phyloP scores from a whole-genome alignment of 2,113 vertebrate species.

The Myanophis thanlyinensis region DNA sequence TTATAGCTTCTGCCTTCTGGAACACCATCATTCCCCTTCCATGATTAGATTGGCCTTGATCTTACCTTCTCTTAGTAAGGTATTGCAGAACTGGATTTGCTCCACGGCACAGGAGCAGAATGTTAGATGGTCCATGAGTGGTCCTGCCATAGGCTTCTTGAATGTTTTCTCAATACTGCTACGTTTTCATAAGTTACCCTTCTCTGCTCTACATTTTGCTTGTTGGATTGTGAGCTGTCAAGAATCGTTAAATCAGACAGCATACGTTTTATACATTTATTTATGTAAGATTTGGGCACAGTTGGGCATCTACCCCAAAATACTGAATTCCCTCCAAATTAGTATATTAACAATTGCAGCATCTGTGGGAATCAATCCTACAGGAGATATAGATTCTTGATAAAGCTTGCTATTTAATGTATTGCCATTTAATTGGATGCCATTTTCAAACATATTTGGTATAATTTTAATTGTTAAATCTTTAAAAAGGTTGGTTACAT shows the following conservation, averaged over 20 bases:
- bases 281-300: not conserved
- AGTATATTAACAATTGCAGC: not conserved
- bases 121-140: not conserved
- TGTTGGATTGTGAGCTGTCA: not conserved
- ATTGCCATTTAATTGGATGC: not conserved
- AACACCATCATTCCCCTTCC: not conserved
- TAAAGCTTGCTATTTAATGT: not conserved
- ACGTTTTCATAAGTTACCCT: not conserved
- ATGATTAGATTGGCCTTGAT: not conserved
- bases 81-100: not conserved
- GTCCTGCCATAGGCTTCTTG: not conserved
- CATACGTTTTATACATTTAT: not conserved
- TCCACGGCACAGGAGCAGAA: not conserved
- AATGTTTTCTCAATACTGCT: not conserved
- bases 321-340: not conserved
- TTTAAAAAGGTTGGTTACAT: not conserved
- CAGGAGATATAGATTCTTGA: not conserved
- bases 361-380: not conserved
- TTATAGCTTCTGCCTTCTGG: not conserved
- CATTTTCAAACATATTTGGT: not conserved
- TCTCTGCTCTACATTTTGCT: not conserved
- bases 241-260: not conserved
- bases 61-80: not conserved
- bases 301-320: not conserved
- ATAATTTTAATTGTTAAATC: not conserved